A percentile compares a stretch with the other conserved stretches of the same genome.
Conservation (phyloP, 2,113 vertebrate species). For the Telmatochromis sp. region DNA sequence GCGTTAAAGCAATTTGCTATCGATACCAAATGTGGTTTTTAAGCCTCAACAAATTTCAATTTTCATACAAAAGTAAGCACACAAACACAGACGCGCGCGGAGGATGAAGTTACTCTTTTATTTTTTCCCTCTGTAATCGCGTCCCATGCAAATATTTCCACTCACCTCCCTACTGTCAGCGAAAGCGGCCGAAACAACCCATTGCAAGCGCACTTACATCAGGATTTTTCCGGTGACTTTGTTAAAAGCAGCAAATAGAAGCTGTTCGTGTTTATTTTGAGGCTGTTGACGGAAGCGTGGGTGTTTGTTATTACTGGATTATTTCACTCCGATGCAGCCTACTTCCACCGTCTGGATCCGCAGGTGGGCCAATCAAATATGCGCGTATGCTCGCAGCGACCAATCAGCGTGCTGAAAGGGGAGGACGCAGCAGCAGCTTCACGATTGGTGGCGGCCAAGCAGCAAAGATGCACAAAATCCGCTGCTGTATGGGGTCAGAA, state of each 20-base stretch:
- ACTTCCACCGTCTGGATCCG: background rate
- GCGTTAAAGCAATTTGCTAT: background rate
- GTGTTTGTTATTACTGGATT: slow-evolving; percentile 41
- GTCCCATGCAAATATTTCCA: background rate
- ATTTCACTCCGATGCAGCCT: slow-evolving; percentile 23
- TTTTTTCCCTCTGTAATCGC: background rate
- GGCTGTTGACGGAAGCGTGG: background rate
- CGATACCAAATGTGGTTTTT: background rate
- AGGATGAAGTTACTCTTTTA: background rate
- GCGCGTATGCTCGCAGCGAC: background rate
- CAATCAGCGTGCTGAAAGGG: slow-evolving; percentile 23
- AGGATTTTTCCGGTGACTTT: background rate
- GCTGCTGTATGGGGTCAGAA: background rate
- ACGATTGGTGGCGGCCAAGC: background rate
- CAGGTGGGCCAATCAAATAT: slow-evolving; percentile 34
- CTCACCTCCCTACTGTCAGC: slow-evolving; percentile 39
- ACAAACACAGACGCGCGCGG: background rate
- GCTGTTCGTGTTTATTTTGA: background rate
- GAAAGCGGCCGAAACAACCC: background rate
- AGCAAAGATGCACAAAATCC: background rate
- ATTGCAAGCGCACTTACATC: background rate
- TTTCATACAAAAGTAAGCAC: background rate
- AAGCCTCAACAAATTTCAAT: background rate
- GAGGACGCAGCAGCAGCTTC: background rate
- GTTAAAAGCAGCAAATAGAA: background rate